Evolutionary conservation across 2,113 vertebrate species (phyloP), one percentile per base, ranked within the genome.

Genomic region (Corynorhinus townsendii): DNA sequence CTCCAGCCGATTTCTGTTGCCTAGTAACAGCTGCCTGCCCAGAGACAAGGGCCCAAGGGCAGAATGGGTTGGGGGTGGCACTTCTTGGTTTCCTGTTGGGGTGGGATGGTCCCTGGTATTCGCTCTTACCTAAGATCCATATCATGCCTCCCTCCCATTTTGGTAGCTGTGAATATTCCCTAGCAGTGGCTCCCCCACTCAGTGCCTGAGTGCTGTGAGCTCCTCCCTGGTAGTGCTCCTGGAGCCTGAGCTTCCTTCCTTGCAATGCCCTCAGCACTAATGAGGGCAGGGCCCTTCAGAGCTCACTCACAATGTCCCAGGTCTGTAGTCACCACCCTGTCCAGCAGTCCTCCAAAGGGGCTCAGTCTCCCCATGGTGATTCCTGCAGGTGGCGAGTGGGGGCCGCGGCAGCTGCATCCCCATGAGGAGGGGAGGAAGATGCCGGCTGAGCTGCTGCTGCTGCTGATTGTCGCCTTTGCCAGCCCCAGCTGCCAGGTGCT

Each of bases 361-460:
- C 82, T 84, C 26, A 12, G 1, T 81, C 64, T 93, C 40, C 76
- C 66, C 4, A 9, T 40, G 95, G 52, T 95, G 3, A 64, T 96
- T 77, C 87, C 96, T 98, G 72, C 98, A 99, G 99, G 99, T 99
- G 99, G 99, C 98, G 97, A 98, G 98, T 98, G 97, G 99, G 99
- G 99, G 98, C 99, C 98, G 98, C 99, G 99, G 99, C 99, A 97
- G 99, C 99, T 98, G 99, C 90, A 98, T 99, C 99, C 99, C 99
- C 99, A 99, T 99, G 99, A 99, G 99, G 99, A 99, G 99, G 98
- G 98, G 99, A 99, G 98, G 99, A 99, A 99, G 99, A 99, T 99
- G 99, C 99, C 99, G 98, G 98, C 99, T 99, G 99, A 99, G 99
- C 99, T 99, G 97, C 99, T 99, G 98, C 99, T 99, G 98, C 99